Evolutionary conservation across 2,888 invertebrate species (phyloP).

Genomic region (Orgyia antiqua): DNA sequence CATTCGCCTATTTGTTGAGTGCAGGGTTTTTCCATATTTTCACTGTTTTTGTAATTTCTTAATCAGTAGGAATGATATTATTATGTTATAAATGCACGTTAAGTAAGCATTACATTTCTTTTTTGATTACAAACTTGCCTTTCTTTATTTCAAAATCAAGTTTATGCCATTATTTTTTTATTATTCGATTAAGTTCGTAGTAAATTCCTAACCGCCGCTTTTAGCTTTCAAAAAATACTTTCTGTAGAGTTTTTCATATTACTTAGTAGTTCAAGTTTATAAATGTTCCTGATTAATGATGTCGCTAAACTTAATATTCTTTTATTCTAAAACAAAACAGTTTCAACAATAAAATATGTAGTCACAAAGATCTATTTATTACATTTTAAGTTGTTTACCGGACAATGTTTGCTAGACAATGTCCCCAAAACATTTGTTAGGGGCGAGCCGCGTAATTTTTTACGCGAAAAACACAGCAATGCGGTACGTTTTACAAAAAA

Average conservation of each 20-base stretch:
- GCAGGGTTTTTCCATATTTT: slow-evolving; percentile 29
- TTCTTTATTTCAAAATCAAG: too few relatives aligned
- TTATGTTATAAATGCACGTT: background rate
- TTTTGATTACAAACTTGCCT: too few relatives aligned
- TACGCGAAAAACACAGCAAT: slow-evolving; percentile 75
- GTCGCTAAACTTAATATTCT: too few relatives aligned
- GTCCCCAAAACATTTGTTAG: slow-evolving; percentile 65
- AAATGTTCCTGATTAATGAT: too few relatives aligned
- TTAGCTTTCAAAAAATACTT: too few relatives aligned
- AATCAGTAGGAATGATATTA: background rate
- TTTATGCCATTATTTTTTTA: too few relatives aligned
- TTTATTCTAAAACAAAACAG: slow-evolving; percentile 15
- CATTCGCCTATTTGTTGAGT: slow-evolving; percentile 44
- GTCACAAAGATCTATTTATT: slow-evolving; percentile 42
- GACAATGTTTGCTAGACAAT: slow-evolving; percentile 53
- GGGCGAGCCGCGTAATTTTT: slow-evolving; percentile 67
- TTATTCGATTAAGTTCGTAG: too few relatives aligned
- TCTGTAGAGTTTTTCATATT: too few relatives aligned
- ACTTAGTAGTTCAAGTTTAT: too few relatives aligned
- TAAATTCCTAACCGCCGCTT: too few relatives aligned
- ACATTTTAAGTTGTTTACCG: slow-evolving; percentile 54
- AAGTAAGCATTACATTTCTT: too few relatives aligned
- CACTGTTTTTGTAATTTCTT: slow-evolving; percentile 16
- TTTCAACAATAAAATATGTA: slow-evolving; percentile 13
- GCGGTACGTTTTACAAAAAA: slow-evolving; percentile 67